Base-by-base conservation (phyloP, 2,888 invertebrate species). In the Drosophila mulleri region DNA sequence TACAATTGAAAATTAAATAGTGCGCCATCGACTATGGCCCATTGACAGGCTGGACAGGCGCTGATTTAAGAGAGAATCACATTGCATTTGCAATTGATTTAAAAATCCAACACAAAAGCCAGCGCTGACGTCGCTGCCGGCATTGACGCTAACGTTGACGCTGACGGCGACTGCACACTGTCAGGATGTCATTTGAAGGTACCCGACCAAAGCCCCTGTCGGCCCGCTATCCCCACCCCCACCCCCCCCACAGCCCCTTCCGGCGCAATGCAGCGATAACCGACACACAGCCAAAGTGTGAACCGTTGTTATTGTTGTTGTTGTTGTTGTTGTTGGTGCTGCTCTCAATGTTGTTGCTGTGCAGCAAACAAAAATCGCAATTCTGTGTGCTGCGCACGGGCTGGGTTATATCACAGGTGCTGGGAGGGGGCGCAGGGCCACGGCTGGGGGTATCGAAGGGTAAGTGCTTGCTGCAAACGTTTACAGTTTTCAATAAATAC, bases 1-100 rank as follows among this genome's bases (percentile, higher is more conserved):
- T 85, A 75, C 85, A 84, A 84, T 88, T 77, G 85, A 80, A 89
- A 88, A 84, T 84, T 84, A 89, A 89, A 84, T 88, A 89, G 85
- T 82, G 70, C 20, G 37, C 59, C 77, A 67, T 63, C 84, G 87
- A 87, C 88, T 87, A 83, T 83, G 82, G 42, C 56, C 65, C 70
- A 67, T 70, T 88, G 88, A 73, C 78, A 78, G 62, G 48, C 53
- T 62, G 68, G 78, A 72, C 82, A 72, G 79, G 75, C 79, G 72
- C 84, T 84, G 84, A 84, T 88, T 84, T 89, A 84, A 88, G 75
- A 70, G 75, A 68, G 67, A 65, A 87, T 83, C 75, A 87, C 88
- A 41, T 87, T 82, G 80, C 83, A 85, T 80, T 82, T 77, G 77
- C 83, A 84, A 89, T 84, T 88, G 84, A 84, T 84, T 84, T 84